Evolutionary conservation across 2,888 invertebrate genomes (phyloP).

Genomic region (Drosophila helvetica): DNA sequence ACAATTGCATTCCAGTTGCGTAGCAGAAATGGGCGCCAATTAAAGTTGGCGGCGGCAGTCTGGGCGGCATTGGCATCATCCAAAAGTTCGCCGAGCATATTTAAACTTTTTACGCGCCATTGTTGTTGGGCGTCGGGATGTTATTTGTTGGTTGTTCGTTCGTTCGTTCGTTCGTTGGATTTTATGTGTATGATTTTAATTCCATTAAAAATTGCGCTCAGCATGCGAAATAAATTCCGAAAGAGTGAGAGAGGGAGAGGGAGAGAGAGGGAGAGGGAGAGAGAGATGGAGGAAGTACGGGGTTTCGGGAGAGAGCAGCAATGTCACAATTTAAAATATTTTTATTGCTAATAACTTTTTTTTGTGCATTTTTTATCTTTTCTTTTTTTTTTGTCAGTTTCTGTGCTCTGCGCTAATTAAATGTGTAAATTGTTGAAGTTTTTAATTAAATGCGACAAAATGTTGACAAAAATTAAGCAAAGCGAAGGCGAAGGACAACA

Average conservation of each 20-base stretch:
- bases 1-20: conserved; percentile 79
- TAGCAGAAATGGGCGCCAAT: conserved; percentile 77
- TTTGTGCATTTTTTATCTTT: conserved; percentile 13
- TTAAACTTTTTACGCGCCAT: conserved; percentile 64
- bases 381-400: conserved; percentile 19
- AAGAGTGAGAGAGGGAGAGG: conserved; percentile 11
- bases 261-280: conserved; percentile 9
- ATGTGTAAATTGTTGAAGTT: conserved; percentile 71
- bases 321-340: conserved; percentile 69
- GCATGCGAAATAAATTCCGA: conserved; percentile 61
- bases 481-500: conserved; percentile 46
- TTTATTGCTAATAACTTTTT: conserved; percentile 71
- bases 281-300: neutral
- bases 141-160: neutral
- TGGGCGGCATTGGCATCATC: conserved; percentile 53
- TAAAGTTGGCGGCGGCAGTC: conserved; percentile 64
- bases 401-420: conserved; percentile 67
- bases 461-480: conserved; percentile 67
- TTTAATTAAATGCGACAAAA: conserved; percentile 74
- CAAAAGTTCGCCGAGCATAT: conserved; percentile 64
- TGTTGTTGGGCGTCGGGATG: conserved; percentile 24
- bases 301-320: conserved; percentile 15
- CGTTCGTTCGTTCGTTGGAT: conserved; percentile 18
- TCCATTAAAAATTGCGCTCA: conserved; percentile 69
- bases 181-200: conserved; percentile 69